Evolutionary conservation across 2,888 invertebrate species (phyloP), one percentile per base, ranked within the genome.

Genomic region (Hydrotaea diabolus): DNA sequence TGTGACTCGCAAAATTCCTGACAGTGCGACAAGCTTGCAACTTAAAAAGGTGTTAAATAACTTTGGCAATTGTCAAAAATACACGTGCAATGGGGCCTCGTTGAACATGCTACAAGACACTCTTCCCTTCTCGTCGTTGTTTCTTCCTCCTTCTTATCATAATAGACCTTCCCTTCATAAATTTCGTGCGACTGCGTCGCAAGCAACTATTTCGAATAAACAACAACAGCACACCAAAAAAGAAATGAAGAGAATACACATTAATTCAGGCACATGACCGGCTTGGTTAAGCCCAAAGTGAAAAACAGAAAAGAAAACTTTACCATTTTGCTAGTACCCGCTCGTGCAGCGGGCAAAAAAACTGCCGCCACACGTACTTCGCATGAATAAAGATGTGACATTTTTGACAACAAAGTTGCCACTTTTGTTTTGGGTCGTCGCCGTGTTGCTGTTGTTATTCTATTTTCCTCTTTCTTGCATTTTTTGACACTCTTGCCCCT

Each of bases 361-460:
- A 17, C 53, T 2, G 7, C 62, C 62, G 23, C 57, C 62, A 36
- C 17, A 26, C 11, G 17, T 36, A 31, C 17, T 66, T 43, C 19
- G 59, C 59, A 23, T 59, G 59, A 23, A 66, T 66, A 39, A 66
- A 66, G 43, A 66, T 66, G 66, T 43, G 19, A 66, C 43, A 43
- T 43, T 66, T 66, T 39, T 66, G 66, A 11, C 39, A 59, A 59
- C 59, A 43, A n/a, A 21, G 66, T 66, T 66, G 43, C 66, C 66
- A 11, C 36, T 64, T 64, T 64, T 66, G 66, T 66, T 43, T 66
- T 39, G 19, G 13, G 43, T 23, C 26, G 49, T n/a, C 5, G 8
- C 13, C n/a, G 15, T 59, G 59, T 59, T 59, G 5, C 21, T 21
- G 15, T 15, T 23, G 7, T 4, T 49, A 2, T 23, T 23, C 15